Conservation (phyloP, 2,113 vertebrate genomes). For the Conger conger region DNA sequence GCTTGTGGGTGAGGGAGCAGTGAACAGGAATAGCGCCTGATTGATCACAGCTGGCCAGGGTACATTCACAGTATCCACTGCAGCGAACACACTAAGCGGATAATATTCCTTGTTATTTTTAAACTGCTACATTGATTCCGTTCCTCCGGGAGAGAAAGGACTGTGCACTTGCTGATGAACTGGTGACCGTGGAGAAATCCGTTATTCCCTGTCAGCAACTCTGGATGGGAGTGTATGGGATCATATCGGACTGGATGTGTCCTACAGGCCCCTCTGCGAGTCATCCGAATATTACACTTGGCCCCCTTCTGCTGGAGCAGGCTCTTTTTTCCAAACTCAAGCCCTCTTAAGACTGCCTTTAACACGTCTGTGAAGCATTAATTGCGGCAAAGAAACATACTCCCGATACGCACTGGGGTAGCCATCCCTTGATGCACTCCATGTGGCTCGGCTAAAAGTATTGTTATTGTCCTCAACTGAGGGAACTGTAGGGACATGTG, state of each 20-base stretch:
- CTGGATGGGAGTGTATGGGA: constrained; percentile 12
- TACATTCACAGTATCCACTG: constrained; percentile 33
- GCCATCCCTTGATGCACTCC: constrained; percentile 32
- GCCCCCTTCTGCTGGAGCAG: constrained; percentile 10
- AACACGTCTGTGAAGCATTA: constrained; percentile 34
- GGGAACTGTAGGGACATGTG: constrained; percentile 22
- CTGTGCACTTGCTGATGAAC: constrained; percentile 31
- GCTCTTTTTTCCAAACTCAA: constrained; percentile 20
- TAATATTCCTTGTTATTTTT: constrained; percentile 44
- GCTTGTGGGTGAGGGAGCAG: background rate
- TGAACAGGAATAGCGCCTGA: constrained; percentile 28
- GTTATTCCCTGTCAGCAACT: constrained; percentile 23
- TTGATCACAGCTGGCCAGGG: constrained; percentile 19
- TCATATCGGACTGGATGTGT: constrained; percentile 21
- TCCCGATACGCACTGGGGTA: constrained; percentile 30
- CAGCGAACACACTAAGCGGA: constrained; percentile 13
- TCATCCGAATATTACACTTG: constrained; percentile 11
- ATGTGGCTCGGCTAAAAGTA: constrained; percentile 30
- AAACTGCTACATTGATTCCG: constrained; percentile 39
- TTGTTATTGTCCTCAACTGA: constrained; percentile 25
- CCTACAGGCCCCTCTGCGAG: background rate
- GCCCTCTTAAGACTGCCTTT: constrained; percentile 20
- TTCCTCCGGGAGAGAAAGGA: constrained; percentile 17
- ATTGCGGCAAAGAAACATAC: constrained; percentile 34
- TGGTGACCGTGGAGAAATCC: constrained; percentile 29